Base-by-base conservation (phyloP, 2,888 invertebrate genomes). In the Thereva unica region DNA sequence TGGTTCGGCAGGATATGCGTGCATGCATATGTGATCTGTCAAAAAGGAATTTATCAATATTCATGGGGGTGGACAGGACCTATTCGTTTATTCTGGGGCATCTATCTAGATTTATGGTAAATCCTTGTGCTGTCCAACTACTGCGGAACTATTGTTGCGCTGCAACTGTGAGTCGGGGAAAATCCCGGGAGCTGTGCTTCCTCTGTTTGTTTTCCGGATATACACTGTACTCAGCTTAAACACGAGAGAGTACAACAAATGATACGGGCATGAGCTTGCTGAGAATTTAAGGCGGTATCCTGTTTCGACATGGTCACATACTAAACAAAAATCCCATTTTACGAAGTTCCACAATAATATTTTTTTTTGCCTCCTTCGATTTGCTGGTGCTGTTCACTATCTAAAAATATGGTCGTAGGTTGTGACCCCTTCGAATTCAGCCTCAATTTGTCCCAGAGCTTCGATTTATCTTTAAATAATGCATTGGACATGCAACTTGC, bases 381-480 rank as follows among this genome's bases (percentile, higher is more conserved):
- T 47, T 44, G 45, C 37, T 10, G 38, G 6, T 8, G 47, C 6
- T 10, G 47, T 10, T 47, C 47, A 10, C n/a, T 47, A 5, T 10
- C 12, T 47, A 8, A 34, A 52, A 34, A 35, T 6, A 35, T 52
- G 35, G 7, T 34, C 52, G 8, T 52, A 7, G 59, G 34, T 49
- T 37, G 9, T 35, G 9, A 45, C 52, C 23, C 9, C 35, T n/a
- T 12, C 49, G 38, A 37, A n/a, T 35, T 44, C 35, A 59, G 38
- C 49, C 37, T 23, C 59, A 59, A 59, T 59, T 59, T 59, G 59
- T 59, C 59, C 59, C 59, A 59, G 38, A 38, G 38, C 59, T 38
- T 12, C 59, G 38, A 59, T 59, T 47, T 59, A 59, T 59, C 59
- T 59, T 59, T 59, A 59, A 59, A 59, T 59, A 59, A 59, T 59